Base-by-base conservation (phyloP, 2,888 invertebrate species). In the Panzeria rudis region DNA sequence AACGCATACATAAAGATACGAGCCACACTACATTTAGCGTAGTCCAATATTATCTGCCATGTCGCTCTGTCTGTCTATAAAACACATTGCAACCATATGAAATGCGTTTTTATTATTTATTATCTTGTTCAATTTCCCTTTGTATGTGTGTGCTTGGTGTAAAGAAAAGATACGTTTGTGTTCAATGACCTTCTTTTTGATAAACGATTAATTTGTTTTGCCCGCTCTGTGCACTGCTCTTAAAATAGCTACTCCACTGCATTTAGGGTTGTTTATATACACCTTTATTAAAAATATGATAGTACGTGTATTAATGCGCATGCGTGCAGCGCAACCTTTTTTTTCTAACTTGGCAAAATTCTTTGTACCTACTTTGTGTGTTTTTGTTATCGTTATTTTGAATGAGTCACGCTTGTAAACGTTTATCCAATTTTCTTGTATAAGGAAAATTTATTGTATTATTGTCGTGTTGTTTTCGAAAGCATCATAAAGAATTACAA, bases 131-230 rank as follows among this genome's bases (percentile, higher is more conserved):
- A 75, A 23, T 52, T 59, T 68, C 25, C n/a, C 25, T 81, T 25
- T 52, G 29, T 41, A 25, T 54, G 38, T n/a, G 47, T 64, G 56
- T 72, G 56, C 23, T 54, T 54, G 23, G 2, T 35, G n/a, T 29
- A 47, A 32, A 17, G n/a, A 56, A 72, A 44, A 44, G 13, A 35
- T 32, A 56, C 13, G 61, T 41, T 41, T 13, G 56, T 80, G 81
- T 81, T 77, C 84, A 81, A 81, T 75, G 81, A 77, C 81, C 84
- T 78, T 84, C 54, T 81, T 78, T 56, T 76, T 20, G 2, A 6
- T 23, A 68, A 13, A 25, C 20, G 64, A 47, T 54, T 17, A 59
- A 41, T 61, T 59, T 64, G 41, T 68, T n/a, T 52, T 77, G 62
- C 44, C 72, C 54, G 54, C 3, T 35, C 25, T 35, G 17, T 44